phyloP scores from a whole-genome alignment of 1,140 invertebrate species.

The Lutraria rhynchaena region DNA sequence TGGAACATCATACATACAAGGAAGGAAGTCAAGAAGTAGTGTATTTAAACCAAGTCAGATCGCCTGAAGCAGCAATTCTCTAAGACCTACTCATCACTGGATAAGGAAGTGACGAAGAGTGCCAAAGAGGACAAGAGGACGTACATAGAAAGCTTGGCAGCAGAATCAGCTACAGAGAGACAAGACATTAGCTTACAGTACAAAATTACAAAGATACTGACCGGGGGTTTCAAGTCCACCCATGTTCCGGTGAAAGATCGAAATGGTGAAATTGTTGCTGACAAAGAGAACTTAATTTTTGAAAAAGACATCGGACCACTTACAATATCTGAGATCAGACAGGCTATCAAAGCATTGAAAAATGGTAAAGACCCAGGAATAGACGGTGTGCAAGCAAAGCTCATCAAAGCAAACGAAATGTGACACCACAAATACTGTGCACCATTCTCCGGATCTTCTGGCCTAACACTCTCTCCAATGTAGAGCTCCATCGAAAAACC shows the following conservation, averaged over 20 bases:
- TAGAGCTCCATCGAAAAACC: no score
- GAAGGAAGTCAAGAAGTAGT: conserved; percentile 24
- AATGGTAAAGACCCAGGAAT: conserved; percentile 30
- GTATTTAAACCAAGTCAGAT: conserved; percentile 34
- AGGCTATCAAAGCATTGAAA: conserved; percentile 8
- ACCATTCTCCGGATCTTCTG: neutral
- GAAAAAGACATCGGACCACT: neutral
- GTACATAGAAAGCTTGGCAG: conserved; percentile 28
- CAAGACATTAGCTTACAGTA: conserved; percentile 24
- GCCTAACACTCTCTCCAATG: neutral
- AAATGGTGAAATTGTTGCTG: neutral
- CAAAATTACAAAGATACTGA: conserved; percentile 21
- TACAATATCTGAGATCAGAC: conserved; percentile 15
- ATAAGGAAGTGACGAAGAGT: conserved; percentile 32
- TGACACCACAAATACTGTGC: no score
- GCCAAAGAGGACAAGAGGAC: conserved; percentile 30
- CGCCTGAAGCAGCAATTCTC: neutral
- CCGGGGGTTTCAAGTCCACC: neutral
- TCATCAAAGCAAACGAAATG: conserved; percentile 11
- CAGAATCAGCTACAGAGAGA: conserved; percentile 27
- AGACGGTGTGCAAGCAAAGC: conserved; percentile 14
- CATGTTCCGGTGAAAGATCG: neutral
- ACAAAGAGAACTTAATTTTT: neutral
- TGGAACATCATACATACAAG: neutral
- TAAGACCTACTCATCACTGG: no score